Percentiles rank a stretch among this genome's conserved stretches.
Evolutionary conservation across 2,797 vertebrate genomes (phyloP).

Genomic region (Aratinga solstitialis): DNA sequence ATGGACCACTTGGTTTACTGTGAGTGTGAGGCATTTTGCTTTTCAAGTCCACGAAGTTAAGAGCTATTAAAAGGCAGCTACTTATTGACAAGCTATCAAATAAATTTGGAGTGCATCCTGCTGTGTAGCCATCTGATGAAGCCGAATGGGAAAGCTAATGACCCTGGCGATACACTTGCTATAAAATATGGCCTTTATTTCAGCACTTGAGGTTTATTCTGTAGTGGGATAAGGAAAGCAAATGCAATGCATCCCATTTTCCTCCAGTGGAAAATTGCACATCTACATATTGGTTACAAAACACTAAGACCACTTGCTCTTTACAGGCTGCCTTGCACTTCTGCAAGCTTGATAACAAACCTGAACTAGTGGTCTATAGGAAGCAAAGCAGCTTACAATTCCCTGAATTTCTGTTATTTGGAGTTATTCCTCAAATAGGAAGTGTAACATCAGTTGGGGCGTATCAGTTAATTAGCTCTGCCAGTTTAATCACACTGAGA

Average conservation of each 20-base stretch:
- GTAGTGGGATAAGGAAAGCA: neutral
- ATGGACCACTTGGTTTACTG: constrained; percentile 33
- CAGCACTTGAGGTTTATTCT: constrained; percentile 1
- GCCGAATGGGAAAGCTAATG: constrained; percentile 64
- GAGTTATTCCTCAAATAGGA: neutral
- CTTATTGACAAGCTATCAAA: constrained; percentile 68
- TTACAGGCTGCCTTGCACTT: neutral
- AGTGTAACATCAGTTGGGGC: neutral
- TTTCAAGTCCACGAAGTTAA: constrained; percentile 53
- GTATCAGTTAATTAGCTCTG: constrained; percentile 35
- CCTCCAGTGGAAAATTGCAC: neutral
- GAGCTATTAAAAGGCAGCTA: constrained; percentile 58
- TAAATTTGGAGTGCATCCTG: constrained; percentile 64
- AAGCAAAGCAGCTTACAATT: neutral
- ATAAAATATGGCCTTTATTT: constrained; percentile 65
- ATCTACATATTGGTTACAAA: neutral
- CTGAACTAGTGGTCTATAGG: neutral
- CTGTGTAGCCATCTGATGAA: constrained; percentile 67
- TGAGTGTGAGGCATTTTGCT: constrained; percentile 17
- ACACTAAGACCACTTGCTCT: neutral
- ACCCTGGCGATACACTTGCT: constrained; percentile 13
- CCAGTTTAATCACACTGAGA: neutral
- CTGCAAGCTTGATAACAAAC: neutral
- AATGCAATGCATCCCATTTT: neutral
- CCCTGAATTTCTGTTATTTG: neutral